phyloP scores from a whole-genome alignment of 1,140 invertebrate species.

The Cydia splendana region DNA sequence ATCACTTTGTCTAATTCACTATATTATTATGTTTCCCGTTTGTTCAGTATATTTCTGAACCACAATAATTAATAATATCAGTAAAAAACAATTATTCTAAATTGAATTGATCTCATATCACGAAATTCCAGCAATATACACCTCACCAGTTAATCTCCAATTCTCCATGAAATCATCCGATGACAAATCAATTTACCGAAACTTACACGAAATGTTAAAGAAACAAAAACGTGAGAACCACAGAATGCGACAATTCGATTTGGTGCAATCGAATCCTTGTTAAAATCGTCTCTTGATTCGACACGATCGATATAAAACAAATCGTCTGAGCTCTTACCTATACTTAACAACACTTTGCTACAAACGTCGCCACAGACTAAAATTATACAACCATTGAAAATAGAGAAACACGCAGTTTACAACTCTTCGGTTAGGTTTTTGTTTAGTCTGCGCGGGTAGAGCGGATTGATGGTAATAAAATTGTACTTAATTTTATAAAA shows the following conservation, averaged over 20 bases:
- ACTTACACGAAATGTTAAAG: conserved; percentile 60
- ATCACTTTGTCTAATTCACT: no score
- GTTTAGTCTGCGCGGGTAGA: conserved; percentile 51
- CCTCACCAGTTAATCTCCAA: conserved; percentile 32
- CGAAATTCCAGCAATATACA: not conserved
- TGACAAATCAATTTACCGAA: conserved; percentile 61
- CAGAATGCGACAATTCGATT: conserved; percentile 59
- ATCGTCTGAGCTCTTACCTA: conserved; percentile 57
- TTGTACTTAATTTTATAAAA: conserved; percentile 50
- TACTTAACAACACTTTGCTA: conserved; percentile 40
- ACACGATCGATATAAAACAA: conserved; percentile 70
- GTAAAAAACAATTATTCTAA: no score
- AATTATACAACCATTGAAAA: conserved; percentile 38
- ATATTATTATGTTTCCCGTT: no score
- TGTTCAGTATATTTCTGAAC: not conserved
- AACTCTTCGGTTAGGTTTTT: conserved; percentile 36
- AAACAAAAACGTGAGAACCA: conserved; percentile 76
- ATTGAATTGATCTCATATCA: not conserved
- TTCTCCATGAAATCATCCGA: conserved; percentile 53
- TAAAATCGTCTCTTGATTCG: conserved; percentile 66
- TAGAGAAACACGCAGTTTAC: conserved; percentile 43
- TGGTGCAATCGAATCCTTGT: conserved; percentile 62
- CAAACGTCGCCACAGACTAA: conserved; percentile 42
- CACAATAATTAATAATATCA: not conserved
- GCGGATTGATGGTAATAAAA: conserved; percentile 62